These are phyloP conservation scores for Philotrypesis tridentata DNA, from an alignment of 1,140 invertebrate genomes.

Conservation along the genomic window DNA sequence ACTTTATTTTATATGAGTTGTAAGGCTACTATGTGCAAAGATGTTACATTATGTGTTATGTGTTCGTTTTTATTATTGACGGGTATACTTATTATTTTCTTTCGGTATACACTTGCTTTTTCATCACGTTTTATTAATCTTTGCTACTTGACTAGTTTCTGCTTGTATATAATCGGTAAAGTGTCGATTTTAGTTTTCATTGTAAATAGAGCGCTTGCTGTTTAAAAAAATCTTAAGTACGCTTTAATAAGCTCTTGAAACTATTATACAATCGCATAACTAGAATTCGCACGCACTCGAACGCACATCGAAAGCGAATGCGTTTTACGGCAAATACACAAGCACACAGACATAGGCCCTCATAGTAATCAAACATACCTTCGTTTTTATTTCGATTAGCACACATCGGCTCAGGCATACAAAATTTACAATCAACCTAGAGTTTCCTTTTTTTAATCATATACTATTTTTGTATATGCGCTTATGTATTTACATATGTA, in stretches of 20 bases:
- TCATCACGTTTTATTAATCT: slow-evolving; percentile 17
- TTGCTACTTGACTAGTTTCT: slow-evolving; percentile 35
- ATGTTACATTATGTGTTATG: slow-evolving; percentile 45
- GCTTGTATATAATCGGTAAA: neutral
- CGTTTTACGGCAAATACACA: slow-evolving; percentile 20
- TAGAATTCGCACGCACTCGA: neutral
- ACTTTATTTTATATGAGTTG: slow-evolving; percentile 55
- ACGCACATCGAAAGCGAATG: neutral
- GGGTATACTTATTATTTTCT: neutral
- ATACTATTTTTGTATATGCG: slow-evolving; percentile 19
- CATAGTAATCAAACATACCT: slow-evolving; percentile 1
- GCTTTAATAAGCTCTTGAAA: slow-evolving; percentile 20
- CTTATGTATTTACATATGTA: slow-evolving; percentile 22
- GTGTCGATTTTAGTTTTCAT: slow-evolving; percentile 25
- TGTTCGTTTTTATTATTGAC: neutral
- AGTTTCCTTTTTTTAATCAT: slow-evolving; percentile 18
- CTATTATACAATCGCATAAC: slow-evolving; percentile 22
- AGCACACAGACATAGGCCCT: slow-evolving; percentile 26
- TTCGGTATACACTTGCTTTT: neutral
- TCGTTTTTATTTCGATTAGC: neutral
- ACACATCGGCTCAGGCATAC: slow-evolving; percentile 31
- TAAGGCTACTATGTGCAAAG: slow-evolving; percentile 62
- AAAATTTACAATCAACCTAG: slow-evolving; percentile 28
- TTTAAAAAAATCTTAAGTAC: slow-evolving; percentile 34
- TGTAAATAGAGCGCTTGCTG: slow-evolving; percentile 9